phyloP scores from a whole-genome alignment of 2,797 vertebrate genomes.

The Pseudomugil tenellus region DNA sequence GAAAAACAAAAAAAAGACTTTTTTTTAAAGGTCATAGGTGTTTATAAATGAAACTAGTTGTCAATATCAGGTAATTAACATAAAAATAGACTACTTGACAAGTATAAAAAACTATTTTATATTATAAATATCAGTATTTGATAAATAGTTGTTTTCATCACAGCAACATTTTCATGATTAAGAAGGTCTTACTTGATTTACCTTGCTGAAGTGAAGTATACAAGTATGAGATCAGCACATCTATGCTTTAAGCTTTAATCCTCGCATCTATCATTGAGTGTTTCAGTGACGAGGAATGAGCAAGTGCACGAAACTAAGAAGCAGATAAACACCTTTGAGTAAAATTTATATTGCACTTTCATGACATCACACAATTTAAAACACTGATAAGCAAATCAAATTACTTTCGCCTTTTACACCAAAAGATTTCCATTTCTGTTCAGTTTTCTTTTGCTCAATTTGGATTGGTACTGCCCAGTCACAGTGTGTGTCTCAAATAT shows the following conservation, averaged over 20 bases:
- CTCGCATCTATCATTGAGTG: slow-evolving; percentile 1
- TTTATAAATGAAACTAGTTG: neutral
- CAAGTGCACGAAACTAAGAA: neutral
- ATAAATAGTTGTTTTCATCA: neutral
- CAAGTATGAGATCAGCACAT: neutral
- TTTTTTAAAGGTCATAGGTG: neutral
- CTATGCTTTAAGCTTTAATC: neutral
- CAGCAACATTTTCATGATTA: neutral
- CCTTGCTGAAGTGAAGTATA: slow-evolving; percentile 7
- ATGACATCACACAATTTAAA: neutral
- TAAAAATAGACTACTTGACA: neutral
- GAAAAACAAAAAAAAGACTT: neutral
- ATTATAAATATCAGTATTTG: neutral
- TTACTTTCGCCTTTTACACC: slow-evolving; percentile 90
- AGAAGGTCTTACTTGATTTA: slow-evolving; percentile 19
- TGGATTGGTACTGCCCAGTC: slow-evolving; percentile 57
- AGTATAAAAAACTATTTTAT: neutral
- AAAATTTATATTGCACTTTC: slow-evolving; percentile 9
- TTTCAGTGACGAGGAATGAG: slow-evolving; percentile 6
- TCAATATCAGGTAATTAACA: neutral
- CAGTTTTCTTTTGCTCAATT: slow-evolving; percentile 35
- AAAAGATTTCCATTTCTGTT: slow-evolving; percentile 89
- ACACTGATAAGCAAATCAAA: slow-evolving; percentile 48
- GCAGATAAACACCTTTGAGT: neutral
- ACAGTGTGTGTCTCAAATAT: slow-evolving; percentile 58